These are phyloP conservation scores for Agrotis clavis DNA, from an alignment of 2,888 invertebrate species.

Conservation along the genomic window DNA sequence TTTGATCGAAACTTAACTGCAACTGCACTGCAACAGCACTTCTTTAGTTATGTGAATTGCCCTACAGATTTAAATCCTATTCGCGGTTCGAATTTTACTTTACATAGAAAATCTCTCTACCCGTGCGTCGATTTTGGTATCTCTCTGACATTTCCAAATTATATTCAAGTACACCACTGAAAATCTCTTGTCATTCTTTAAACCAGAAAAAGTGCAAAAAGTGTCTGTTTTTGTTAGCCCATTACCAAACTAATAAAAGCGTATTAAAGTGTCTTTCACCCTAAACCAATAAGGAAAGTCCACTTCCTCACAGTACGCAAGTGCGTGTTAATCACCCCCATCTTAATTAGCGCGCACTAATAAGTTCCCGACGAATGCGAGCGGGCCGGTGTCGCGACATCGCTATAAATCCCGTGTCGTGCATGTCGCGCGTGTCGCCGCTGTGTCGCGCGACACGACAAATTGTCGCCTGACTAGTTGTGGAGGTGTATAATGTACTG, in stretches of 20 bases:
- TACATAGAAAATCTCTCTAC: too few relatives aligned
- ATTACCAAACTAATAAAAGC: neutral
- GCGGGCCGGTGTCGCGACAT: slow-evolving; percentile 30
- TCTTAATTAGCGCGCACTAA: slow-evolving; percentile 56
- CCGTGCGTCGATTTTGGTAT: too few relatives aligned
- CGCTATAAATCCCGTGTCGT: slow-evolving; percentile 58
- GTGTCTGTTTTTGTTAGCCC: neutral
- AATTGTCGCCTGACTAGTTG: slow-evolving; percentile 51
- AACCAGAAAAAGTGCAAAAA: neutral
- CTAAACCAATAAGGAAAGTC: neutral
- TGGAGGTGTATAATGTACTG: slow-evolving; percentile 3
- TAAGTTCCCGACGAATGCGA: slow-evolving; percentile 25
- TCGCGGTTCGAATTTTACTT: too few relatives aligned
- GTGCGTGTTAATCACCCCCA: slow-evolving; percentile 48
- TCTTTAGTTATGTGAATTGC: too few relatives aligned
- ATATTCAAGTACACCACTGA: neutral
- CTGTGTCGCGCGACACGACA: slow-evolving; percentile 37
- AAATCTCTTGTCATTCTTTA: neutral
- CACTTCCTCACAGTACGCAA: neutral
- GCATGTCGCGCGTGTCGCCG: slow-evolving; percentile 47
- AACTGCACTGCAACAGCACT: too few relatives aligned
- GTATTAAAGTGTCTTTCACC: neutral
- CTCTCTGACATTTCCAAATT: neutral
- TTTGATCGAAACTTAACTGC: too few relatives aligned
- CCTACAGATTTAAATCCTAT: too few relatives aligned